Evolutionary conservation across 2,797 vertebrate species (phyloP), one percentile per base, ranked within the genome.

Genomic region (Dicrostonyx torquatus): DNA sequence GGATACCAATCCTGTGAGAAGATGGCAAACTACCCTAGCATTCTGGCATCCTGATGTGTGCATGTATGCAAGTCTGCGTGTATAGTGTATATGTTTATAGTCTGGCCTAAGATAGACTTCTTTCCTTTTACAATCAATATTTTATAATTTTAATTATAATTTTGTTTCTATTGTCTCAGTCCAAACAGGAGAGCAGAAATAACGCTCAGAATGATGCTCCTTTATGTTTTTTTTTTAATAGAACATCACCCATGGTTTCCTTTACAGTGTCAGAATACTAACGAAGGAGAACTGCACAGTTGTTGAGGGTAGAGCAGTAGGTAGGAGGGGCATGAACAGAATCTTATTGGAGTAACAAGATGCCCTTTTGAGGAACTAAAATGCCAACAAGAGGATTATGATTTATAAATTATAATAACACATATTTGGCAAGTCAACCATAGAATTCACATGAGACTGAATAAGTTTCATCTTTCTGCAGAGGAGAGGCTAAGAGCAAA

Each of bases 401-500:
- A 93, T 77, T 96, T 96, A 60, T 68, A 94, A 95, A 96, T 95
- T 93, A 91, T 31, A 96, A 31, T 88, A 93, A 82, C 82, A 89
- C 89, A 60, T 73, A 93, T 95, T 95, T 94, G 96, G 90, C 89
- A 80, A 91, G 90, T 91, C 85, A 91, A 82, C 93, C 50, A 43
- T 62, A 89, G 40, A 93, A 91, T 80, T 91, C 78, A 93, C 55
- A 66, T 82, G 55, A 95, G 93, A 94, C 60, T 89, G 73, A 95
- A 12, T 91, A 90, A 89, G 89, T 93, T 93, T 73, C 68, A 73
- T 79, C 95, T 95, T 92, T 95, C 88, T 77, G 26, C 87, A 87
- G 90, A 96, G 73, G 66, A 92, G 93, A 96, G 6, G 31, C 50
- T 91, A 93, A 88, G 45, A 70, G 87, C 85, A 95, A 96, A 96